A percentile compares a stretch with the other conserved stretches of the same genome.
Evolutionary conservation across 2,113 vertebrate genomes (phyloP).

Genomic region (Tupaia chinensis): DNA sequence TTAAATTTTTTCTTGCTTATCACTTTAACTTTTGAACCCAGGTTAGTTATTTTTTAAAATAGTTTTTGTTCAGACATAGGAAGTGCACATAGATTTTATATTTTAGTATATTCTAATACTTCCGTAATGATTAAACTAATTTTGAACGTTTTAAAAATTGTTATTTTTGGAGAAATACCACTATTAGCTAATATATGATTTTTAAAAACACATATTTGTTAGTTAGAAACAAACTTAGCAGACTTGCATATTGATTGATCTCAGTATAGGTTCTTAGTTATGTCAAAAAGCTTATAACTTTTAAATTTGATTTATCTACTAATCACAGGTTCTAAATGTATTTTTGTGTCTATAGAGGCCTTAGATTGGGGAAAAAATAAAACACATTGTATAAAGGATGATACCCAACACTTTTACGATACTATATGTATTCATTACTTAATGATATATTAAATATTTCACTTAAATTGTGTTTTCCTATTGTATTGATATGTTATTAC

Average conservation of each 20-base stretch:
- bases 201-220: constrained; percentile 1
- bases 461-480: constrained; percentile 27
- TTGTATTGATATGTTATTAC: neutral
- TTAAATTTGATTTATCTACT: constrained; percentile 39
- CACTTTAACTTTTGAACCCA: neutral
- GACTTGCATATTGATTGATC: neutral
- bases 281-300: neutral
- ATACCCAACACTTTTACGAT: neutral
- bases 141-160: constrained; percentile 32
- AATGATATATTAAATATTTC: constrained; percentile 48
- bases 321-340: constrained; percentile 25
- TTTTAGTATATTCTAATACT: neutral
- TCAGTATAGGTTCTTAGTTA: neutral
- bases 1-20: neutral
- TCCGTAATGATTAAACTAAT: constrained; percentile 13
- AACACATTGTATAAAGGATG: neutral
- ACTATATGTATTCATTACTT: neutral
- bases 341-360: neutral
- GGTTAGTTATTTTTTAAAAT: neutral
- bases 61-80: constrained; percentile 35
- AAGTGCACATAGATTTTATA: neutral
- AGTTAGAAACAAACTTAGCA: constrained; percentile 18
- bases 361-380: constrained; percentile 8
- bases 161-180: constrained; percentile 33
- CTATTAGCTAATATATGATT: neutral